A percentile compares a stretch with the other conserved stretches of the same genome.
These are phyloP conservation scores for Eriosoma lanigerum DNA, from an alignment of 1,140 invertebrate species.

Conservation along the genomic window DNA sequence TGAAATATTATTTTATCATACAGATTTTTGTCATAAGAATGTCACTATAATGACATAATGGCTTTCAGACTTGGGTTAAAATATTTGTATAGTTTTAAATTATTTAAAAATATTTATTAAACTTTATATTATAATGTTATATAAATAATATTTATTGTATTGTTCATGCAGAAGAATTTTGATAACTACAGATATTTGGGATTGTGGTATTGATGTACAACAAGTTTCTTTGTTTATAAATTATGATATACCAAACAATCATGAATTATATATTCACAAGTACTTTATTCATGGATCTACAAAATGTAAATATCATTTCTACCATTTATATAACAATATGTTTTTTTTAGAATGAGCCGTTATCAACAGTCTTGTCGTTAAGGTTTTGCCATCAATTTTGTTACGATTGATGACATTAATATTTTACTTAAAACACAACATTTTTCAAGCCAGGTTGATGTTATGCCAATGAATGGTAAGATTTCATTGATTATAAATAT, in stretches of 20 bases:
- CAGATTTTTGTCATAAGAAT: too few species aligned
- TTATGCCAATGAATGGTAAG: conserved; percentile 99
- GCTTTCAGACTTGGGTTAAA: too few species aligned
- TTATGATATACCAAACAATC: conserved; percentile 98
- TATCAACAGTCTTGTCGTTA: conserved; percentile 96
- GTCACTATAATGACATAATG: too few species aligned
- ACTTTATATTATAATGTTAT: too few species aligned
- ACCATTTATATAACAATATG: too few species aligned
- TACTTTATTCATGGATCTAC: conserved; percentile 57
- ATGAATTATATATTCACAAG: conserved; percentile 99
- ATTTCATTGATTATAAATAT: too few species aligned
- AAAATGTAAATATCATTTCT: too few species aligned
- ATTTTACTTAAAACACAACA: conserved; percentile 99
- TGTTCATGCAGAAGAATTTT: conserved; percentile 77
- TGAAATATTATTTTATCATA: too few species aligned
- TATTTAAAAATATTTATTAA: too few species aligned
- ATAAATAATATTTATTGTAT: too few species aligned
- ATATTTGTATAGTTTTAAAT: too few species aligned
- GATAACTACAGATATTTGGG: conserved; percentile 99
- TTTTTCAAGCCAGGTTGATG: conserved; percentile 99
- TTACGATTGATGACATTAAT: conserved; percentile 98
- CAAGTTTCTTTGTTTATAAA: conserved; percentile 98
- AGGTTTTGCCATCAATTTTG: conserved; percentile 99
- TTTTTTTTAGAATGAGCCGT: conserved; percentile 76
- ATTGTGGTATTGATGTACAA: conserved; percentile 97